Evolutionary conservation across 2,888 invertebrate genomes (phyloP), one percentile per base, ranked within the genome.

Genomic region (Drosophila formosana): DNA sequence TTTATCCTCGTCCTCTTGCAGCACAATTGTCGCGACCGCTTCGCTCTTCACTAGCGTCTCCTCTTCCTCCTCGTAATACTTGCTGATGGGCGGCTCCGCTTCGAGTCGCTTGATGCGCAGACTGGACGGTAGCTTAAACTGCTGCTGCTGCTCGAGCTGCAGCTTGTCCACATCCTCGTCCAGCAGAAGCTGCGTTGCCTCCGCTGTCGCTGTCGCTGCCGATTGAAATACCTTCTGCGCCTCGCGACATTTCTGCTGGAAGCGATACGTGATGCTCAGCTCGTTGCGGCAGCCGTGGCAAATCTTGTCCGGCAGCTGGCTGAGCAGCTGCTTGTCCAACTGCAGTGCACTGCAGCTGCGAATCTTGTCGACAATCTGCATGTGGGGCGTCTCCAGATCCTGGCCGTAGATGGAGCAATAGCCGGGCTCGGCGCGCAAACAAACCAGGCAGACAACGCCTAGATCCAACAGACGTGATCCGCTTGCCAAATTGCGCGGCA

Each of bases 271-370:
- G 2, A 89, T 80, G 50, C 84, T 83, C 2, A 92, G 73, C 65
- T 92, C 93, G 2, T 78, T 66, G 4, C 90, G 62, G 37, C 92
- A 92, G 7, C 76, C 73, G 1, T 61, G 46, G 53, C 92, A 92
- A 45, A 92, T 92, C 67, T 91, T 91, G 43, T 91, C 89, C 0
- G 93, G 92, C 26, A 91, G 68, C 53, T 89, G 81, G n/a, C 80
- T 66, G 23, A 81, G 76, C 8, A 90, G 52, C 28, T 88, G 81
- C 11, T 75, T 71, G n/a, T 83, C 81, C 28, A 91, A 68, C 57
- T 80, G 73, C 28, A 91, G 56, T 11, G 88, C 83, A 3, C 91
- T 91, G 61, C 92, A 91, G 49, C 78, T 73, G 53, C 90, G 86
- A 41, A 92, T 92, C 72, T 92, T 93, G 3, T 92, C 92, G 11